Evolutionary conservation across 2,888 invertebrate species (phyloP).

Genomic region (Chrysolina oricalcia): DNA sequence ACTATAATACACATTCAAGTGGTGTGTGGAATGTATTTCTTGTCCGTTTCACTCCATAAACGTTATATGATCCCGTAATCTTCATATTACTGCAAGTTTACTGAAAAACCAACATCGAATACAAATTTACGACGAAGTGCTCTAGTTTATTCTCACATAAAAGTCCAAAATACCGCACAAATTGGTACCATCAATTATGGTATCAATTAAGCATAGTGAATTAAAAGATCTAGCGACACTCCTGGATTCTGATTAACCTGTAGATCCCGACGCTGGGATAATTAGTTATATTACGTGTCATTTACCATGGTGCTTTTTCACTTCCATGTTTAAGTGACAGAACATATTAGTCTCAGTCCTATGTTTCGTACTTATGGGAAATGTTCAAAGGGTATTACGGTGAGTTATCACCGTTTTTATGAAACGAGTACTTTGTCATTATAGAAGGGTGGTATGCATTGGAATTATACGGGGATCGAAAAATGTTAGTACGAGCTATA

Average conservation of each 20-base stretch:
- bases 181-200: not conserved
- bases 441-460: not conserved
- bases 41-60: not conserved
- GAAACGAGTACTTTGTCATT: not conserved
- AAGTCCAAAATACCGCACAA: not conserved
- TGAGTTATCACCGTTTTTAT: slow-evolving; percentile 2
- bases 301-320: not conserved
- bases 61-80: not conserved
- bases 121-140: not conserved
- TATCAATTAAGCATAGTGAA: not conserved
- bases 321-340: not conserved
- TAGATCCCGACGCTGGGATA: not conserved
- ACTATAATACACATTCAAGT: no score
- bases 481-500: no score
- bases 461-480: not conserved
- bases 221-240: slow-evolving; percentile 5
- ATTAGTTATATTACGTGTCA: slow-evolving; percentile 1
- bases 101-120: not conserved
- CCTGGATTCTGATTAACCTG: slow-evolving; percentile 10
- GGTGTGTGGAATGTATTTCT: no score
- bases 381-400: not conserved
- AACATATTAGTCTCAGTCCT: not conserved
- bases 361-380: slow-evolving; percentile 6
- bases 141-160: not conserved
- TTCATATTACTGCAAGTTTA: not conserved